A percentile compares a stretch with the other conserved stretches of the same genome.
These are phyloP conservation scores for Drosophila pullipes DNA, from an alignment of 2,888 invertebrate species.

Conservation along the genomic window DNA sequence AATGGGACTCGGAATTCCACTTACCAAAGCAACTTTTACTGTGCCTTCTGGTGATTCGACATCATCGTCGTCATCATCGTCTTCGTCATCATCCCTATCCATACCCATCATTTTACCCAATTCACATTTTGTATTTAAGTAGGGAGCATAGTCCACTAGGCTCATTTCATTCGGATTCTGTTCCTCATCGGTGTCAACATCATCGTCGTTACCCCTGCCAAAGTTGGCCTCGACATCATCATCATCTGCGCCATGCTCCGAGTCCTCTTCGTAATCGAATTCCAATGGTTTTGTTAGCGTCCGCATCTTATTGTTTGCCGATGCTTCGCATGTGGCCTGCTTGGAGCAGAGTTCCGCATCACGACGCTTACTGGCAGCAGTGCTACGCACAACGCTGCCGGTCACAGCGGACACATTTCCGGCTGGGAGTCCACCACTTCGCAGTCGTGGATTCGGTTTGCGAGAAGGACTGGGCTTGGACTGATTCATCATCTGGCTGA, in stretches of 20 bases:
- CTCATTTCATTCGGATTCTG: constrained; percentile 46
- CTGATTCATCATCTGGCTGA: constrained; percentile 55
- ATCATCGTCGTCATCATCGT: constrained; percentile 38
- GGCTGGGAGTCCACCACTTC: constrained; percentile 26
- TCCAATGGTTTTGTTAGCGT: constrained; percentile 53
- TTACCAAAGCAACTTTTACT: constrained; percentile 22
- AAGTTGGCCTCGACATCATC: constrained; percentile 35
- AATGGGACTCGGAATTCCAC: background rate
- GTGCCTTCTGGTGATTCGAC: constrained; percentile 30
- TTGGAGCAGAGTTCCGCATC: constrained; percentile 34
- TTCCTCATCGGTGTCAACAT: constrained; percentile 46
- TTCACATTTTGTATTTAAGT: constrained; percentile 52
- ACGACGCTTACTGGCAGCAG: constrained; percentile 40
- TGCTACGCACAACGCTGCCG: constrained; percentile 17
- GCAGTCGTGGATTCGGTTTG: constrained; percentile 41
- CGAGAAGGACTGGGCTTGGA: constrained; percentile 22
- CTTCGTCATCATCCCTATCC: constrained; percentile 47
- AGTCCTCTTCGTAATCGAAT: constrained; percentile 61
- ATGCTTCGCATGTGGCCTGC: constrained; percentile 30
- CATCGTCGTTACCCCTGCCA: constrained; percentile 37
- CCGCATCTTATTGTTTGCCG: constrained; percentile 35
- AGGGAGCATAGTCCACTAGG: constrained; percentile 44
- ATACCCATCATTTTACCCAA: constrained; percentile 53
- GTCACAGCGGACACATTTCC: constrained; percentile 7
- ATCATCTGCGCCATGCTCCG: constrained; percentile 37